Conservation (phyloP, 2,888 invertebrate species). For the Yponomeuta evonymella region DNA sequence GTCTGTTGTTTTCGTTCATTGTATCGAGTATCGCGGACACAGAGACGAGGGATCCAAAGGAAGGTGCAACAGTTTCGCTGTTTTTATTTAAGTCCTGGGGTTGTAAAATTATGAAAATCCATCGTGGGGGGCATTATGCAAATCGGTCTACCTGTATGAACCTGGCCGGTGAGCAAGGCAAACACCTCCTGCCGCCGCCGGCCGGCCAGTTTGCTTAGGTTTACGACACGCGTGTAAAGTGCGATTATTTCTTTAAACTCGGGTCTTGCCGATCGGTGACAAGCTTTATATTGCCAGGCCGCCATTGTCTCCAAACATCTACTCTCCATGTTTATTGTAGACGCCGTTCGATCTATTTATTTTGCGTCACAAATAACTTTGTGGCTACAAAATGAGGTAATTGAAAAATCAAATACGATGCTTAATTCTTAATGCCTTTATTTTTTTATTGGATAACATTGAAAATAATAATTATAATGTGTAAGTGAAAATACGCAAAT, state of each 20-base stretch:
- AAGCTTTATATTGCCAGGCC: conserved; percentile 22
- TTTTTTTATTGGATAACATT: conserved; percentile 67
- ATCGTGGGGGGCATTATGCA: conserved; percentile 73
- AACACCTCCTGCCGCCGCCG: conserved; percentile 47
- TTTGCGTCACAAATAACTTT: neutral
- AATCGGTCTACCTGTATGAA: conserved; percentile 66
- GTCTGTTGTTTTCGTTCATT: too few relatives aligned
- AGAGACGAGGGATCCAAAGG: neutral
- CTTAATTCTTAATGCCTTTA: conserved; percentile 66
- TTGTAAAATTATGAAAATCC: conserved; percentile 31
- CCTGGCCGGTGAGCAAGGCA: conserved; percentile 49
- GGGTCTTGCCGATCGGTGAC: conserved; percentile 53
- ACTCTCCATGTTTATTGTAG: conserved; percentile 9
- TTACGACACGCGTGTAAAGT: conserved; percentile 68
- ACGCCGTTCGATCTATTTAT: conserved; percentile 1
- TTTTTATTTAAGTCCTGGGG: neutral
- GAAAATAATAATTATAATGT: conserved; percentile 51
- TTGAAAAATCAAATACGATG: conserved; percentile 16
- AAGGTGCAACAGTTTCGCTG: neutral
- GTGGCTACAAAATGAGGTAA: neutral
- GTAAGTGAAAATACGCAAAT: conserved; percentile 64
- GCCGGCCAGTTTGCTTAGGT: conserved; percentile 64
- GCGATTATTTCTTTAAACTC: conserved; percentile 56
- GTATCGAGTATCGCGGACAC: too few relatives aligned
- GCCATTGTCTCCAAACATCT: conserved; percentile 8